Base-by-base conservation (phyloP, 1,140 invertebrate species). In the Drosophila tsacasi region DNA sequence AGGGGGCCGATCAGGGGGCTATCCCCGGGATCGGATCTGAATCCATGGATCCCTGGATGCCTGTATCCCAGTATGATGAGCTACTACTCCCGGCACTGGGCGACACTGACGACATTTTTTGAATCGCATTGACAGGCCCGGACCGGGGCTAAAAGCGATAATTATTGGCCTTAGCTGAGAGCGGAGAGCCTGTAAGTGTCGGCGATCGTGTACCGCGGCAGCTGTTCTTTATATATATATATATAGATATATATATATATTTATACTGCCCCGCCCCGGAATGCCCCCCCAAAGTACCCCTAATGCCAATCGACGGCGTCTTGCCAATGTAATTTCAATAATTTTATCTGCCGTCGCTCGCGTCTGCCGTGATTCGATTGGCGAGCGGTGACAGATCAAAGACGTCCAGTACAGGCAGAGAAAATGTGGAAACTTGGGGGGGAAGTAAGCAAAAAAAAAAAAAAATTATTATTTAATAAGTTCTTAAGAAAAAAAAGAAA, bases 291-390 rank as follows among this genome's bases (percentile, higher is more conserved):
- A 58, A n/a, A 32, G 27, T 63, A 39, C 35, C 63, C 57, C 37
- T n/a, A 27, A 40, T 12, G 21, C 77, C 66, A 60, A 84, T 84
- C 73, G 72, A 77, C 85, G 85, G 85, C 85, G 85, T 90, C 84
- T 90, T 90, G 84, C 85, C 86, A 91, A 91, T 91, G 87, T 91
- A 91, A 91, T 91, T 91, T 91, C 87, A 91, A 91, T 91, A 91
- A 91, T 91, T 91, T 91, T 91, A 91, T 91, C 87, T 91, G 87
- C 65, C 63, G 87, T 59, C 74, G 81, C 75, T 83, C 81, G 85
- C 81, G 81, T 83, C 79, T 68, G 79, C 85, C 50, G 81, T 90
- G 85, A 90, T 90, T 90, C 83, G 89, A 91, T 89, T 91, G 87
- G 87, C 67, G 71, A 72, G 84, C 87, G 87, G 87, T 87, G 89